Conservation (phyloP, 92 coral and sea anemone species). For the Zoanthus sociatus region DNA sequence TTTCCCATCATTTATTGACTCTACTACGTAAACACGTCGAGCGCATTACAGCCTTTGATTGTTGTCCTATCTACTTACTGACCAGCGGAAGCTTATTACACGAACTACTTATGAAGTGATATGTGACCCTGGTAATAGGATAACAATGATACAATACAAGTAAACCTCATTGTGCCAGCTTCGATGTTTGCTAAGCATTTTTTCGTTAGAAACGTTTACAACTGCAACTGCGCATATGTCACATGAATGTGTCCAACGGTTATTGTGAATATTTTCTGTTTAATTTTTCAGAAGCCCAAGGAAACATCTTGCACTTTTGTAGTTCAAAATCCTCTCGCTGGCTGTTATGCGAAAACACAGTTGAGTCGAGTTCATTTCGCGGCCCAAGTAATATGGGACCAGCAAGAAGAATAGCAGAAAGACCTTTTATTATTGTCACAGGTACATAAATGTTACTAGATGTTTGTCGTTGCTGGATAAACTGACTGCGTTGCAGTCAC, state of each 20-base stretch:
- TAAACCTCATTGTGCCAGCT: background rate
- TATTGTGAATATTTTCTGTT: background rate
- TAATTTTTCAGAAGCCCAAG: constrained; percentile 13
- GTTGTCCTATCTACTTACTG: too few species aligned
- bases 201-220: background rate
- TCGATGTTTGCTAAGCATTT: background rate
- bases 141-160: too few species aligned
- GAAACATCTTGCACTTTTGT: constrained; percentile 57
- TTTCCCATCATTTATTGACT: too few species aligned
- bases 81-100: too few species aligned
- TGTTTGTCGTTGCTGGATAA: background rate
- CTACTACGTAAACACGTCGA: too few species aligned
- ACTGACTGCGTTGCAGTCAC: too few species aligned
- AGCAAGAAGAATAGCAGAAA: constrained; percentile 89
- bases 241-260: background rate
- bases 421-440: constrained; percentile 86
- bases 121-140: too few species aligned
- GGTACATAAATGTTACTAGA: constrained; percentile 48
- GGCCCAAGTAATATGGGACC: constrained; percentile 95
- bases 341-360: constrained; percentile 67
- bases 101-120: too few species aligned
- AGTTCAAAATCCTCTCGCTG: constrained; percentile 44
- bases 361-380: constrained; percentile 69
- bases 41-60: too few species aligned
- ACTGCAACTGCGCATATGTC: background rate